Percentiles rank a stretch among this genome's conserved stretches.
phyloP scores from a whole-genome alignment of 2,113 vertebrate species.

The Lepus americanus region DNA sequence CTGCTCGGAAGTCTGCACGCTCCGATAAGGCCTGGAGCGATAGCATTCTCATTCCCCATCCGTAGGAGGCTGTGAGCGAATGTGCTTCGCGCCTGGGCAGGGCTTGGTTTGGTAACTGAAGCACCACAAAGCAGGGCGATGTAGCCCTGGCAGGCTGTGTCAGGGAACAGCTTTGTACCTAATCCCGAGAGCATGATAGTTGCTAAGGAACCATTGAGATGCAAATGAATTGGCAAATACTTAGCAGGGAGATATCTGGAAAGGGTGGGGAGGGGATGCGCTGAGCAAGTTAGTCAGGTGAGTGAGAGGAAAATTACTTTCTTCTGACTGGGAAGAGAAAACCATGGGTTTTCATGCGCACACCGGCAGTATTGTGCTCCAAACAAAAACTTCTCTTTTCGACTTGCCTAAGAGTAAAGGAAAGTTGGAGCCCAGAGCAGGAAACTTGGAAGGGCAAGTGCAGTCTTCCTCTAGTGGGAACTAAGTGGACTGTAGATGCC shows the following conservation, averaged over 20 bases:
- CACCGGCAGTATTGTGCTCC: constrained; percentile 49
- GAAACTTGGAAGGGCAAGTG: constrained; percentile 38
- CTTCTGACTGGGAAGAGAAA: constrained; percentile 77
- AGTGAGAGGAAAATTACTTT: constrained; percentile 81
- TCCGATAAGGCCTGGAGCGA: not conserved
- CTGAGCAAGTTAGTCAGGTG: constrained; percentile 80
- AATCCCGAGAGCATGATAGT: constrained; percentile 68
- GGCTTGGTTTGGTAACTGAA: constrained; percentile 24
- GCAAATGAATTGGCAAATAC: constrained; percentile 82
- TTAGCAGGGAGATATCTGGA: constrained; percentile 70
- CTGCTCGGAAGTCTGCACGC: not conserved
- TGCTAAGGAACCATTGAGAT: constrained; percentile 84
- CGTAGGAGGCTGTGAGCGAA: not conserved
- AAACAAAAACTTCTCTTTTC: constrained; percentile 31
- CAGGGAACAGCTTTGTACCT: constrained; percentile 72
- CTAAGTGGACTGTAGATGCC: constrained; percentile 4
- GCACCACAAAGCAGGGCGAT: not conserved
- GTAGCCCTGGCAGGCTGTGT: constrained; percentile 44
- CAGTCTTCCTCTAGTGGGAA: constrained; percentile 31
- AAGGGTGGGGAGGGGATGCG: constrained; percentile 68
- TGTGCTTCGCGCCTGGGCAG: not conserved
- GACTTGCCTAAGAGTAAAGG: constrained; percentile 53
- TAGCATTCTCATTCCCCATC: not conserved
- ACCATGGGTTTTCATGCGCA: constrained; percentile 61
- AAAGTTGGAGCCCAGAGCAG: constrained; percentile 66